Conservation (phyloP, 2,888 invertebrate genomes). For the Phyllotreta striolata region DNA sequence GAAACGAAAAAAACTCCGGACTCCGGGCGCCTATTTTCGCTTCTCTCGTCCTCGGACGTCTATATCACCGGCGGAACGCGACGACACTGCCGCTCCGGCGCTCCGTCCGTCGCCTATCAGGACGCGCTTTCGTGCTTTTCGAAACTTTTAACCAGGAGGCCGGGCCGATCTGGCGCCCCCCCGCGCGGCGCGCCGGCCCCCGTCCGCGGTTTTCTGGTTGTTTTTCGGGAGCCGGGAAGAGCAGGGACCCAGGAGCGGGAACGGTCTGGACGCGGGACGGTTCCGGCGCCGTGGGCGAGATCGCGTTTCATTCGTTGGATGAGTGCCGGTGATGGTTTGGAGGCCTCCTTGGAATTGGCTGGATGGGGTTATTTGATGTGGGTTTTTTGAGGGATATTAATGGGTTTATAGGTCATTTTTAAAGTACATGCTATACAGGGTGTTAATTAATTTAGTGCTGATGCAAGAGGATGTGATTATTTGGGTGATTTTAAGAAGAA, state of each 20-base stretch:
- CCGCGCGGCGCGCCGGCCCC: constrained; percentile 30
- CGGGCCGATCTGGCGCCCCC: constrained; percentile 25
- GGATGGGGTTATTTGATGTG: no score
- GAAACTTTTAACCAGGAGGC: constrained; percentile 36
- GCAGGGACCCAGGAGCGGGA: constrained; percentile 33
- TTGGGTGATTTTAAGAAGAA: no score
- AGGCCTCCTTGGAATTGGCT: no score
- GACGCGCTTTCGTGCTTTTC: constrained; percentile 44
- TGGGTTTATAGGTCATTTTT: no score
- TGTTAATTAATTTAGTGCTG: no score
- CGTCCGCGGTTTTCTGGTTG: constrained; percentile 39
- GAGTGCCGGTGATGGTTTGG: no score
- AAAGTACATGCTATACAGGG: no score
- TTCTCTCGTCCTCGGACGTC: constrained; percentile 44
- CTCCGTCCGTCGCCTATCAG: constrained; percentile 41
- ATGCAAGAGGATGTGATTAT: no score
- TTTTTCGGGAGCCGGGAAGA: constrained; percentile 35
- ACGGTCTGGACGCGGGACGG: no score
- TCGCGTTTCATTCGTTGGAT: no score
- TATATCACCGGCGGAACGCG: constrained; percentile 49
- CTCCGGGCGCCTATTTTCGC: constrained; percentile 8
- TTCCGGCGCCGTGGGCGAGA: constrained; percentile 16
- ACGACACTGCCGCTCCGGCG: constrained; percentile 49
- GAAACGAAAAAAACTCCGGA: not conserved
- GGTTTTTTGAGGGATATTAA: no score